These are phyloP conservation scores for Uria aalge DNA, from an alignment of 2,113 vertebrate species.

Conservation along the genomic window DNA sequence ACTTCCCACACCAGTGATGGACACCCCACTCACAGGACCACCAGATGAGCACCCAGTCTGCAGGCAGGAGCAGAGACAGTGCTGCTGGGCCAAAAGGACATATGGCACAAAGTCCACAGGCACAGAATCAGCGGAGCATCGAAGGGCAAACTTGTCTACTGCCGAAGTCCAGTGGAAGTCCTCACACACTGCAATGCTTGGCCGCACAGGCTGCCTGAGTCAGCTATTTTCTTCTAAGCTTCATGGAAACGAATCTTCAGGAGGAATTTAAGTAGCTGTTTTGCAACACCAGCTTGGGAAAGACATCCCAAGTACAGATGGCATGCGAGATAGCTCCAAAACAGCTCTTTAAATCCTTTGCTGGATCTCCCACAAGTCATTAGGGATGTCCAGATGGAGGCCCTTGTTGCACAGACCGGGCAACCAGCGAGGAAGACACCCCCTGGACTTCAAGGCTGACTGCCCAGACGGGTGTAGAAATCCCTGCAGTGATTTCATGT, in stretches of 20 bases:
- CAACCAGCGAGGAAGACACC: background rate
- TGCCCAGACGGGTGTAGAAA: conserved; percentile 31
- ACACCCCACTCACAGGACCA: background rate
- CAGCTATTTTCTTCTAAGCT: conserved; percentile 24
- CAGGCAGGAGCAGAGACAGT: background rate
- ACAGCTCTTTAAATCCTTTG: background rate
- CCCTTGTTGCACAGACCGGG: background rate
- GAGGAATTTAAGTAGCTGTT: conserved; percentile 50
- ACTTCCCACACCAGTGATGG: background rate
- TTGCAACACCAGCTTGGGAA: conserved; percentile 58
- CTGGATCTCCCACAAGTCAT: conserved; percentile 33
- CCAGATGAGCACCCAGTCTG: background rate
- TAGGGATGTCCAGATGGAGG: background rate
- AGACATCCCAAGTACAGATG: conserved; percentile 50
- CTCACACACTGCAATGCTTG: background rate
- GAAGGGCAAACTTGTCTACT: background rate
- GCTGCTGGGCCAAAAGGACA: background rate
- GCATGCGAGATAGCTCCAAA: conserved; percentile 10
- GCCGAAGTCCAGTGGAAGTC: background rate
- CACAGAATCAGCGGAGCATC: background rate
- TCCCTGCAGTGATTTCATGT: background rate
- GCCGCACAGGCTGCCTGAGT: background rate
- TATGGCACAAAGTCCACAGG: fast-evolving
- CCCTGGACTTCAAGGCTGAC: background rate
- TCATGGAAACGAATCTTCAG: conserved; percentile 43